phyloP scores from a whole-genome alignment of 2,113 vertebrate genomes.

The Myrmophylax atrothorax region DNA sequence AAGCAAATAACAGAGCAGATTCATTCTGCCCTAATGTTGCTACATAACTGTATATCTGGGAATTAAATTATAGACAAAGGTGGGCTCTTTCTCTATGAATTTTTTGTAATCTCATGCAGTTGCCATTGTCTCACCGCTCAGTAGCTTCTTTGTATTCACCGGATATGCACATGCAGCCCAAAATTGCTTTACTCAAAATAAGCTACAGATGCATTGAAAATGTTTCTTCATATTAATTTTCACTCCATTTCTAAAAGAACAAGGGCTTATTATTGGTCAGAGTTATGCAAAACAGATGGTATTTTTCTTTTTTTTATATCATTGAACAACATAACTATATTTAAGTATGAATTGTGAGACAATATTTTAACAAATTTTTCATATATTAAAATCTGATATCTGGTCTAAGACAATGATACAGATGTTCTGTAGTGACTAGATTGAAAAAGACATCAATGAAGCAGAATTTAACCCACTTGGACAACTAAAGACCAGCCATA shows the following conservation, averaged over 20 bases:
- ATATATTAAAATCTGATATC: neutral
- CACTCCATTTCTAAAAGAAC: neutral
- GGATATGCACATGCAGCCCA: neutral
- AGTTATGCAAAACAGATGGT: neutral
- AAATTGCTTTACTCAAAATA: neutral
- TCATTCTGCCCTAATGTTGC: slow-evolving; percentile 28
- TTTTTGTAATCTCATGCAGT: neutral
- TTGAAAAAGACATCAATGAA: neutral
- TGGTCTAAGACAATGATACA: neutral
- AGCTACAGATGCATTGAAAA: neutral
- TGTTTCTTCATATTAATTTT: neutral
- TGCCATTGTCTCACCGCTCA: neutral
- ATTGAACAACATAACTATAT: neutral
- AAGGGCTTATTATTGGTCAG: neutral
- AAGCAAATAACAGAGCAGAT: slow-evolving; percentile 41
- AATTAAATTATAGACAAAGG: slow-evolving; percentile 16
- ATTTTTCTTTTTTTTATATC: slow-evolving; percentile 16
- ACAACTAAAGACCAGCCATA: neutral
- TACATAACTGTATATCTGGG: neutral
- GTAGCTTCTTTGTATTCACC: neutral
- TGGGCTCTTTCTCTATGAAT: neutral
- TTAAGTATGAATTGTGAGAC: neutral
- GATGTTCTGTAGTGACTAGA: neutral
- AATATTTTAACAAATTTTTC: neutral
- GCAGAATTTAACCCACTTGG: neutral